Conservation (phyloP, 2,888 invertebrate genomes). For the Cyclophora albipunctata region DNA sequence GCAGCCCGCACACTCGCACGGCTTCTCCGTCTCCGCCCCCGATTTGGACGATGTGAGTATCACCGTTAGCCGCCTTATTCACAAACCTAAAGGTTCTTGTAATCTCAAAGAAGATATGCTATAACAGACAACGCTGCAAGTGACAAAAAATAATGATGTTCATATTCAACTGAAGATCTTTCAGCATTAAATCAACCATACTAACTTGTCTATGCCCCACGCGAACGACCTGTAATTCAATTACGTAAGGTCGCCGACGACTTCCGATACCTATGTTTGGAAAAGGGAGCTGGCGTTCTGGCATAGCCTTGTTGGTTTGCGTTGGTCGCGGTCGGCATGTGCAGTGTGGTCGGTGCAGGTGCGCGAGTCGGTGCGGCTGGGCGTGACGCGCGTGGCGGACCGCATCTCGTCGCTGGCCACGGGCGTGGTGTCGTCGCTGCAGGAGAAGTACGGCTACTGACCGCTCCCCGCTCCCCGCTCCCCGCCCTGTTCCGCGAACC, state of each 20-base stretch:
- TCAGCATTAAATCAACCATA: too few species aligned
- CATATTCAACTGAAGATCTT: too few species aligned
- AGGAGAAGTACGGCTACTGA: slow-evolving; percentile 84
- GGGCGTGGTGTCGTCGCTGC: slow-evolving; percentile 94
- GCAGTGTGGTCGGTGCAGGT: slow-evolving; percentile 72
- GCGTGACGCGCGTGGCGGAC: slow-evolving; percentile 96
- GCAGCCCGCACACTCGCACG: slow-evolving; percentile 27
- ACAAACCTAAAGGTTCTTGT: too few species aligned
- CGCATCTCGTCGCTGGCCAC: slow-evolving; percentile 94
- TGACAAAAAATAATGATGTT: too few species aligned
- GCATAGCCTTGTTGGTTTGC: not conserved
- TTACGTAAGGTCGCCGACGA: too few species aligned
- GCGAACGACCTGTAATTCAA: too few species aligned
- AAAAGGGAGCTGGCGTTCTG: not conserved
- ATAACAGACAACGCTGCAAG: too few species aligned
- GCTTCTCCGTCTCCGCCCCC: slow-evolving; percentile 72
- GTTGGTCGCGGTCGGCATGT: not conserved
- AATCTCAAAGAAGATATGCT: too few species aligned
- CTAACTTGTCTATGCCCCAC: not conserved
- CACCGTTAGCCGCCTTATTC: not conserved
- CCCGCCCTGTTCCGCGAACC: not conserved
- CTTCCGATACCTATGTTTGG: too few species aligned
- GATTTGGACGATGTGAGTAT: slow-evolving; percentile 93
- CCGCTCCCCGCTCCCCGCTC: slow-evolving; percentile 1
- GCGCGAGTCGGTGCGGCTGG: slow-evolving; percentile 96